Conservation (phyloP, 2,113 vertebrate species). For the Eretmodus cyanostictus region DNA sequence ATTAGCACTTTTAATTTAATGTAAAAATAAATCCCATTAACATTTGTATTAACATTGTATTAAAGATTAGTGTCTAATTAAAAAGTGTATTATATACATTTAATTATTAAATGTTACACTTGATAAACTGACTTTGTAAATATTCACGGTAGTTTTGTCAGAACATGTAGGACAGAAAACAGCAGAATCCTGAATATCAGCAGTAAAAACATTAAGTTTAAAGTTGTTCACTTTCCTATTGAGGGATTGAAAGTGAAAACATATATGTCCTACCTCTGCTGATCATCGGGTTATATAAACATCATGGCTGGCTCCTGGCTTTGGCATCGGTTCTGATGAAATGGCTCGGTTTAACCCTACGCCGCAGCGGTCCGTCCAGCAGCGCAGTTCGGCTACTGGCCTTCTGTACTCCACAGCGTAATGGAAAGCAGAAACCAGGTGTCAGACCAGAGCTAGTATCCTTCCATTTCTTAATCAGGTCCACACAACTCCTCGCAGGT, state of each 20-base stretch:
- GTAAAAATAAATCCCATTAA: neutral
- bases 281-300: constrained; percentile 68
- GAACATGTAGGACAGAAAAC: neutral
- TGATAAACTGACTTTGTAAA: neutral
- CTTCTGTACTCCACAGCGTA: constrained; percentile 32
- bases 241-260: neutral
- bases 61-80: neutral
- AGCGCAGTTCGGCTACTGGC: constrained; percentile 6
- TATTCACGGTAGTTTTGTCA: neutral
- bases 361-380: constrained; percentile 1
- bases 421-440: constrained; percentile 35
- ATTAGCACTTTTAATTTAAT: neutral
- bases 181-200: neutral
- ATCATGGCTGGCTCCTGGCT: constrained; percentile 45
- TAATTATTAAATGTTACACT: neutral
- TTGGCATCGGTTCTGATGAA: constrained; percentile 50
- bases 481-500: constrained; percentile 33
- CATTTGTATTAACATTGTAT: neutral
- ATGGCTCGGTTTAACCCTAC: neutral
- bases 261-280: constrained; percentile 47
- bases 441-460: constrained; percentile 31
- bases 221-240: neutral
- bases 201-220: neutral
- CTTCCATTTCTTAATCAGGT: constrained; percentile 26
- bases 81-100: neutral